Conservation (phyloP, 2,113 vertebrate genomes). For the Ancistrus triradiatus region DNA sequence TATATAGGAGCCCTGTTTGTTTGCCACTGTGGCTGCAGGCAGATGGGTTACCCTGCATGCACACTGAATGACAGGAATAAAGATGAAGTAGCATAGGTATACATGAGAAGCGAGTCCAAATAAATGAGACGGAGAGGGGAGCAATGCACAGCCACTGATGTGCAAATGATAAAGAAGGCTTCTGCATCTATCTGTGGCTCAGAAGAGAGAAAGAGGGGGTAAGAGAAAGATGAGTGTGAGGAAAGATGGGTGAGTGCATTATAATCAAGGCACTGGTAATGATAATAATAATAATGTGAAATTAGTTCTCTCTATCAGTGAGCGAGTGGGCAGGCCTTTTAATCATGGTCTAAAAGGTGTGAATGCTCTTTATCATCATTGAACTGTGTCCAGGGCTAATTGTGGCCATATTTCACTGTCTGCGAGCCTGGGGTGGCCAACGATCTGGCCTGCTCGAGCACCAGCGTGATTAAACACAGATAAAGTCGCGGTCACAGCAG, state of each 20-base stretch:
- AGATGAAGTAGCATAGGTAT: constrained; percentile 54
- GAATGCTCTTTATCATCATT: constrained; percentile 91
- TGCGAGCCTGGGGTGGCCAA: constrained; percentile 60
- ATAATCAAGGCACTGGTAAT: constrained; percentile 80
- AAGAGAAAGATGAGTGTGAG: constrained; percentile 51
- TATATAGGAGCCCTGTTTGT: constrained; percentile 42
- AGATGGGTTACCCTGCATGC: constrained; percentile 34
- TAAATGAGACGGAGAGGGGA: constrained; percentile 76
- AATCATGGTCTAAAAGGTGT: constrained; percentile 94
- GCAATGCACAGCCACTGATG: constrained; percentile 78
- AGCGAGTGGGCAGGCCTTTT: constrained; percentile 85
- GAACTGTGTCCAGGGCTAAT: constrained; percentile 96
- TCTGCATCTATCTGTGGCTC: constrained; percentile 68
- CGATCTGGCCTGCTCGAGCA: constrained; percentile 52
- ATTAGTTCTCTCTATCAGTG: constrained; percentile 95
- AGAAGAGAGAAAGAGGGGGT: constrained; percentile 49
- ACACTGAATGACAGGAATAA: constrained; percentile 53
- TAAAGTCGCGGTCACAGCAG: constrained; percentile 55
- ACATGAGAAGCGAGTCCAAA: constrained; percentile 56
- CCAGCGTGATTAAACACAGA: constrained; percentile 54
- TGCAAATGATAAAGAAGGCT: constrained; percentile 91
- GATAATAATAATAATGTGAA: constrained; percentile 88
- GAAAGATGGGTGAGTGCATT: constrained; percentile 67
- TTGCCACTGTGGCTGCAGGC: constrained; percentile 18
- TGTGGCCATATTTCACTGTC: constrained; percentile 98